Conservation (phyloP, 1,140 invertebrate genomes). For the Zaprionus davidi region DNA sequence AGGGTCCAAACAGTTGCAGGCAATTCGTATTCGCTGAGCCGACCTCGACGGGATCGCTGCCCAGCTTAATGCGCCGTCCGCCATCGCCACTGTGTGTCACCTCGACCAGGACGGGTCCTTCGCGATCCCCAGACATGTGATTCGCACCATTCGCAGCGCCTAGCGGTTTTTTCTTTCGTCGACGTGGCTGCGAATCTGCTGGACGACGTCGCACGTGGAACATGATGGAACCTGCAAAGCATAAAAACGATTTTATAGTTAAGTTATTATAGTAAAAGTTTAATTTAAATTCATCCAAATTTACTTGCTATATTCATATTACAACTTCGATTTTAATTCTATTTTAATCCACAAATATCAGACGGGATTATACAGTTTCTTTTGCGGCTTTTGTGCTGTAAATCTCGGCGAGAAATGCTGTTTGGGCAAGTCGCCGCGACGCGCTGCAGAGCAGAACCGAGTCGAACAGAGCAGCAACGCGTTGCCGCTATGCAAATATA, state of each 20-base stretch:
- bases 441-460: constrained; percentile 26
- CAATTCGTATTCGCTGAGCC: constrained; percentile 88
- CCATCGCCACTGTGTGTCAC: constrained; percentile 88
- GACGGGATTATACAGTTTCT: background rate
- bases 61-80: constrained; percentile 86
- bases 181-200: constrained; percentile 93
- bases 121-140: constrained; percentile 83
- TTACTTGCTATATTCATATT: constrained; percentile 62
- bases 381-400: constrained; percentile 40
- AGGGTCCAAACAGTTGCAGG: constrained; percentile 90
- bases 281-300: background rate
- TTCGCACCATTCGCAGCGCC: constrained; percentile 85
- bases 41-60: constrained; percentile 87
- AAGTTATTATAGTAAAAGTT: background rate
- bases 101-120: constrained; percentile 86
- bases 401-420: constrained; percentile 49
- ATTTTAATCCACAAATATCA: background rate
- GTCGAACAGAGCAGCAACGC: constrained; percentile 1
- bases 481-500: constrained; percentile 38
- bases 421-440: constrained; percentile 28
- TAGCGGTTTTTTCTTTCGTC: constrained; percentile 95
- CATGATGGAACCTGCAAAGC: constrained; percentile 93
- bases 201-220: constrained; percentile 96
- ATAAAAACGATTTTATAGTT: background rate
- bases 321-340: background rate